Evolutionary conservation across 1,140 invertebrate genomes (phyloP).

Genomic region (Mamestra configurata): DNA sequence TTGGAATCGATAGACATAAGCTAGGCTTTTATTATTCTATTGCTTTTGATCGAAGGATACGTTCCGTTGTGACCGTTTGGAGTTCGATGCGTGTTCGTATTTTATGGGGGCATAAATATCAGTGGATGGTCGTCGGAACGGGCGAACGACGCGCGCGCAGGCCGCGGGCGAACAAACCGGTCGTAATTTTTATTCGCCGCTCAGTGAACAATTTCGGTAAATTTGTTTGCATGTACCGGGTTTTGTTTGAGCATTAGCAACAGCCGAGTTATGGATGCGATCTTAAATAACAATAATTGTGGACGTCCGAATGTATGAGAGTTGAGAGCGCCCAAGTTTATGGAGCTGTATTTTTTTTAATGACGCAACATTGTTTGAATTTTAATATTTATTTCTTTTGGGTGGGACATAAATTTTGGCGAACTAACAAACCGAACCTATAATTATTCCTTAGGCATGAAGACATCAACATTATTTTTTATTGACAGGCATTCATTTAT

Average conservation of each 20-base stretch:
- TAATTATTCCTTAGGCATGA: conserved; percentile 40
- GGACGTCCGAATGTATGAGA: conserved; percentile 50
- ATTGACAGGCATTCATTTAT: conserved; percentile 1
- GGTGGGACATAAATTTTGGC: conserved; percentile 35
- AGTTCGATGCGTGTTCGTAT: conserved; percentile 74
- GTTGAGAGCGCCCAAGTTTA: conserved; percentile 34
- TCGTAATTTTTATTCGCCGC: conserved; percentile 77
- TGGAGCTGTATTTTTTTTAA: conserved; percentile 45
- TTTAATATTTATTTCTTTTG: conserved; percentile 37
- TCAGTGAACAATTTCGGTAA: conserved; percentile 82
- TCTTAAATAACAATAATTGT: conserved; percentile 71
- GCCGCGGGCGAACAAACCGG: conserved; percentile 73
- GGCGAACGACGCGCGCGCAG: conserved; percentile 56
- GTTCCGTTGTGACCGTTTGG: conserved; percentile 67
- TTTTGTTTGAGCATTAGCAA: conserved; percentile 78
- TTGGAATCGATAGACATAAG: conserved; percentile 34
- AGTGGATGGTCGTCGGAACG: conserved; percentile 59
- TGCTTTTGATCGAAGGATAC: conserved; percentile 75
- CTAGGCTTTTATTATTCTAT: conserved; percentile 72
- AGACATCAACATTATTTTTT: conserved; percentile 30
- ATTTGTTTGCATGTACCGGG: conserved; percentile 81
- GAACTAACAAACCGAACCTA: conserved; percentile 43
- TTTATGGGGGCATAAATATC: conserved; percentile 84
- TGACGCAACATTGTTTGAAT: conserved; percentile 16
- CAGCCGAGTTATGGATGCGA: conserved; percentile 71